Percentiles rank a stretch among this genome's conserved stretches.
phyloP scores from a whole-genome alignment of 2,113 vertebrate species.

The Grantiella picta region DNA sequence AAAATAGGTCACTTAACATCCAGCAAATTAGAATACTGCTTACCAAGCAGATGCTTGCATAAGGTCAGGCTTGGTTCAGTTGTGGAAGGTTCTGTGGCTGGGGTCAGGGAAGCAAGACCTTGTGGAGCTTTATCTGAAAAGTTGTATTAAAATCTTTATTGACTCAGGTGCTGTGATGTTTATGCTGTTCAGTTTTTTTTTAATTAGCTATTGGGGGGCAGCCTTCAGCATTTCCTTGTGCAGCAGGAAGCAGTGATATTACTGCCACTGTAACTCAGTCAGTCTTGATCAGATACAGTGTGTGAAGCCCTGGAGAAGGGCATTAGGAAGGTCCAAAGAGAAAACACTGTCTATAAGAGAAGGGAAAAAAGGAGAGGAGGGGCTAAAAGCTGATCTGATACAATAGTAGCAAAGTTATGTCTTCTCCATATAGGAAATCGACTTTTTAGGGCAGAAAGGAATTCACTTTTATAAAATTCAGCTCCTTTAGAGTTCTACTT shows the following conservation, averaged over 20 bases:
- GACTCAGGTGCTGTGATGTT: conserved; percentile 56
- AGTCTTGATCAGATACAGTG: neutral
- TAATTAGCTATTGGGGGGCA: neutral
- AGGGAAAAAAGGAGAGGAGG: accelerated
- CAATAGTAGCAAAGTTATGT: neutral
- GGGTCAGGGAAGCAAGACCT: conserved; percentile 20
- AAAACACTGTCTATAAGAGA: neutral
- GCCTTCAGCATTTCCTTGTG: neutral
- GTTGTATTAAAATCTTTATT: conserved; percentile 50
- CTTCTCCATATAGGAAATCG: neutral
- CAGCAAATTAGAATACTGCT: conserved; percentile 19
- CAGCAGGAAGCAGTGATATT: neutral
- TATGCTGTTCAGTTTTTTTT: conserved; percentile 24
- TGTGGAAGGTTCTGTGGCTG: neutral
- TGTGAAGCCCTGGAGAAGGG: neutral
- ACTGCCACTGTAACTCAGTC: neutral
- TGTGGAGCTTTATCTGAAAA: conserved; percentile 26
- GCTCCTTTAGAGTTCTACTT: neutral
- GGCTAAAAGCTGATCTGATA: neutral
- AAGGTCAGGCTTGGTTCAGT: conserved; percentile 27
- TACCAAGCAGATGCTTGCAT: conserved; percentile 4
- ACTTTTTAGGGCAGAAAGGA: neutral
- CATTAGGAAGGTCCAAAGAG: neutral
- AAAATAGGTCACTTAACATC: neutral
- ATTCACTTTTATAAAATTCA: neutral